Evolutionary conservation across 2,797 vertebrate species (phyloP).

Genomic region (Neostethus bicornis): DNA sequence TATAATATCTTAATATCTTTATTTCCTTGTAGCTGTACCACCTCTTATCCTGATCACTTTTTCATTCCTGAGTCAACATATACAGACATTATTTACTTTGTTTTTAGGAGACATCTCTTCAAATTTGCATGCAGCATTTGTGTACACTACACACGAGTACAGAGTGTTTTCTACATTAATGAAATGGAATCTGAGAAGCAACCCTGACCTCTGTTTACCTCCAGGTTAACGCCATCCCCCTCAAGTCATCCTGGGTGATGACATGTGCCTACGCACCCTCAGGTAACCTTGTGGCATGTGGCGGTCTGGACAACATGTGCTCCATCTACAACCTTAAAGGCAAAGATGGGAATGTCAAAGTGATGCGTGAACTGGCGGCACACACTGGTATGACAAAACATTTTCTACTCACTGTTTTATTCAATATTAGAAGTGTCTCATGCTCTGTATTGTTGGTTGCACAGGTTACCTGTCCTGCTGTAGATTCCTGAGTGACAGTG

Average conservation of each 20-base stretch:
- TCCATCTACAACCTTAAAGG: conserved; percentile 98
- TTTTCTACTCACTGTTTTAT: too few species aligned
- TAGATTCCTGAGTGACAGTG: conserved; percentile 92
- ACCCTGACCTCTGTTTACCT: background rate
- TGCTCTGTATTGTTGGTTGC: conserved; percentile 16
- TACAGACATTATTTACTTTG: background rate
- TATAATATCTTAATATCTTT: background rate
- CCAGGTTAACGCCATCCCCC: conserved; percentile 95
- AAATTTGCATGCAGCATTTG: background rate
- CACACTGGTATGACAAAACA: conserved; percentile 84
- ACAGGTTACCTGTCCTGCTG: conserved; percentile 97
- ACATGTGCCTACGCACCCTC: conserved; percentile 97
- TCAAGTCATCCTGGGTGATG: conserved; percentile 99
- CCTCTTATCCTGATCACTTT: background rate
- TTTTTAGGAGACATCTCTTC: background rate
- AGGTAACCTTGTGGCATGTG: conserved; percentile 96
- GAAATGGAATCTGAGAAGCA: too few species aligned
- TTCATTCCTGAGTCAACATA: background rate
- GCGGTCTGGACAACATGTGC: conserved; percentile 98
- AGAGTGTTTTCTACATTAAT: too few species aligned
- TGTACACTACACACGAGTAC: too few species aligned
- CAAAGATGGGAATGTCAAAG: conserved; percentile 94
- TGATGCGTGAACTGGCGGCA: conserved; percentile 93
- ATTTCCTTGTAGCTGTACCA: background rate
- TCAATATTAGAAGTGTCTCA: background rate